Conservation (phyloP, 2,113 vertebrate species). For the Megaptera novaeangliae region DNA sequence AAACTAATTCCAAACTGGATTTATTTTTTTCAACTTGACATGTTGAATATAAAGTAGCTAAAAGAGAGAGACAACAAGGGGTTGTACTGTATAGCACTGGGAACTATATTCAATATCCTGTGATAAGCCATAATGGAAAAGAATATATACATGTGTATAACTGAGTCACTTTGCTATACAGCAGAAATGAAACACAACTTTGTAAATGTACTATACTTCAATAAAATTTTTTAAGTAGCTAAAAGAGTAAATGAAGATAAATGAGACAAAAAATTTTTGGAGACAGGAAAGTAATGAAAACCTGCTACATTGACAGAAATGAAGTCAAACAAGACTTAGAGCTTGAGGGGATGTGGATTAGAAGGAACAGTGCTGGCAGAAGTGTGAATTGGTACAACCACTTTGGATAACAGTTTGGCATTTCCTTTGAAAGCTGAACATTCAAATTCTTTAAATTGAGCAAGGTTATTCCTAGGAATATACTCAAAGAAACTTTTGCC, state of each 20-base stretch:
- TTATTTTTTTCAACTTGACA: neutral
- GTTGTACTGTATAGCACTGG: neutral
- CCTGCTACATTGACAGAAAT: neutral
- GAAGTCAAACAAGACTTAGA: neutral
- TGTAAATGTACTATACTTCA: neutral
- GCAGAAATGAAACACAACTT: neutral
- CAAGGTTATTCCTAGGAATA: neutral
- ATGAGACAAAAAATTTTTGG: neutral
- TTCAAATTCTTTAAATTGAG: neutral
- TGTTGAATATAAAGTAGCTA: neutral
- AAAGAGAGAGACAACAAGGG: neutral
- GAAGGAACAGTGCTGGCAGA: neutral
- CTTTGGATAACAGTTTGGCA: neutral
- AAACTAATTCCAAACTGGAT: neutral
- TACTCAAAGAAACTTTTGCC: neutral
- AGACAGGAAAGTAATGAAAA: neutral
- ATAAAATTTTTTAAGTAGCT: neutral
- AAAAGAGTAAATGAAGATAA: neutral
- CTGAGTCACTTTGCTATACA: neutral
- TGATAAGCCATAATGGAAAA: neutral
- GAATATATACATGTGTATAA: neutral
- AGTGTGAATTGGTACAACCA: neutral
- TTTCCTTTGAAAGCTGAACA: constrained; percentile 37
- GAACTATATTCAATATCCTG: neutral
- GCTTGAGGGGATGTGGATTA: neutral